Evolutionary conservation across 2,113 vertebrate genomes (phyloP), one percentile per base, ranked within the genome.

Genomic region (Patagioenas fasciata): DNA sequence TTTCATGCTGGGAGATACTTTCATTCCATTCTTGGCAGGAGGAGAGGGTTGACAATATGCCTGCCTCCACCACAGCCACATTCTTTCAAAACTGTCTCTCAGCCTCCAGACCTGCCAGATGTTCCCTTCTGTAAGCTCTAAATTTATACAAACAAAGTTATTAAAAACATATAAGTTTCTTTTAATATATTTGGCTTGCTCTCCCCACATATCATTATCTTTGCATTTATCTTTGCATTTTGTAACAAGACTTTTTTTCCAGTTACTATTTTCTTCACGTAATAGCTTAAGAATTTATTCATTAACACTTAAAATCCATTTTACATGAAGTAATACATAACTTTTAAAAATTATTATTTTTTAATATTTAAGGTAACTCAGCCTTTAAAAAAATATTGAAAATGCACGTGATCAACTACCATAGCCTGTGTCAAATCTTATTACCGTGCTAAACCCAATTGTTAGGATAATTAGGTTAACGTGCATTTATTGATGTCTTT

Each of bases 401-500:
- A 95, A 93, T 9, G 8, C 18, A 72, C 18, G 18, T 6, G 18
- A 71, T 81, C 29, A 28, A 58, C 36, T 54, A 15, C 42, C 51
- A 58, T n/a, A 82, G 38, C 26, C 42, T 61, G 15, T 69, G 56
- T 86, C 88, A 74, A 73, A 83, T 93, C 16, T 38, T 81, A 90
- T 88, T 83, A 80, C 70, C n/a, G 51, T 44, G 48, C 18, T 86
- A 92, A 91, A 91, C 38, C 70, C 77, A 53, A 38, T 74, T 72
- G 20, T 73, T 38, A 57, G 23, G 24, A 72, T 75, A 97, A 92
- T 95, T 72, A 93, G 15, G 65, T 93, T 94, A 70, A 54, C n/a
- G 6, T 31, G 34, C 10, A 28, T 53, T 62, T 91, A 95, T 91
- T 28, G 11, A 88, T 81, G 38, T 86, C 23, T 58, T 93, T 93